phyloP scores from a whole-genome alignment of 2,888 invertebrate genomes.

The Helleia helle region DNA sequence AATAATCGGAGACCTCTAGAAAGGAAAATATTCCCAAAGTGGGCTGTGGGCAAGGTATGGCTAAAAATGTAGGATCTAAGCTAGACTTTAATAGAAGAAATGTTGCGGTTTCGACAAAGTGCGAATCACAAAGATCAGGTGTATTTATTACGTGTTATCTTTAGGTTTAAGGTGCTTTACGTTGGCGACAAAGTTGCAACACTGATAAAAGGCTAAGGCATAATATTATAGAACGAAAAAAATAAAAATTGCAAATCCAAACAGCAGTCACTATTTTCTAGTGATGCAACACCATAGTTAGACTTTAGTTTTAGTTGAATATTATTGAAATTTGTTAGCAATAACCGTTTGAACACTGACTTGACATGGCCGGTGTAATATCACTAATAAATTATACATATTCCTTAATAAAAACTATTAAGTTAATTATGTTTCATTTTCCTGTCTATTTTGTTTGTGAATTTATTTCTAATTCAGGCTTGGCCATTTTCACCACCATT shows the following conservation, averaged over 20 bases:
- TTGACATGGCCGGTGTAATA: conserved; percentile 19
- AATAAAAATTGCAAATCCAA: not conserved
- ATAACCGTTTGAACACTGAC: conserved; percentile 14
- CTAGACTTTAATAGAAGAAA: too few species aligned
- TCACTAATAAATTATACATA: conserved; percentile 23
- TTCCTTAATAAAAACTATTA: conserved; percentile 22
- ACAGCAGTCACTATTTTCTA: not conserved
- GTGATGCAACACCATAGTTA: conserved; percentile 4
- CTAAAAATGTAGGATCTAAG: too few species aligned
- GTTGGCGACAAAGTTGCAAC: conserved; percentile 16
- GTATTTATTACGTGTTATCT: conserved; percentile 23
- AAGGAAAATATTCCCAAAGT: too few species aligned
- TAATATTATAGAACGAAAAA: conserved; percentile 10
- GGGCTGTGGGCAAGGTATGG: too few species aligned
- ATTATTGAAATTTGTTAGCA: conserved; percentile 16
- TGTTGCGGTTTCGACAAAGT: too few species aligned
- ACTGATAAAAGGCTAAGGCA: conserved; percentile 12
- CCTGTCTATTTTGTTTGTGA: too few species aligned
- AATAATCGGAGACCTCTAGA: too few species aligned
- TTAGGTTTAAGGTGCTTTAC: conserved; percentile 12
- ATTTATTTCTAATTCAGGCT: too few species aligned
- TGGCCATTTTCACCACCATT: too few species aligned
- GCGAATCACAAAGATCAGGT: conserved; percentile 14
- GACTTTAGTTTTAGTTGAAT: conserved; percentile 8
- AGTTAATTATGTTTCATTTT: conserved; percentile 27